Evolutionary conservation across 2,113 vertebrate species (phyloP).

Genomic region (Equus quagga): DNA sequence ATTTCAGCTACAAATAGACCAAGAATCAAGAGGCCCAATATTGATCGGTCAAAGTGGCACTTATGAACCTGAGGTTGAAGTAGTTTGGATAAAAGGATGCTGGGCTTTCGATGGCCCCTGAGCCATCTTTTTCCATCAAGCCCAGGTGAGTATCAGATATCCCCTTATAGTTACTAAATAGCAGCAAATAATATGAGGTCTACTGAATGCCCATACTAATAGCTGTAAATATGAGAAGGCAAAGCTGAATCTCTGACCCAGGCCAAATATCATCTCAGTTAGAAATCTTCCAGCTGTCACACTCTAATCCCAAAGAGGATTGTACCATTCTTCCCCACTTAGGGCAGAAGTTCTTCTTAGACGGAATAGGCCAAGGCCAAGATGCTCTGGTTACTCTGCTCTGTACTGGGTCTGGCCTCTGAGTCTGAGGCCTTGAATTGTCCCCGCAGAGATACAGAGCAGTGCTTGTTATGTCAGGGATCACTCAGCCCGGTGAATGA

Average conservation of each 20-base stretch:
- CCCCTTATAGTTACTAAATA: not conserved
- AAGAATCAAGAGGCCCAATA: constrained; percentile 76
- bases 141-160: constrained; percentile 63
- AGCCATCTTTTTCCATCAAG: constrained; percentile 51
- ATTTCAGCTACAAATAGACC: constrained; percentile 83
- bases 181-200: not conserved
- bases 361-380: not conserved
- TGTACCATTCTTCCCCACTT: not conserved
- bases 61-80: constrained; percentile 76
- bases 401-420: not conserved
- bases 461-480: constrained; percentile 76
- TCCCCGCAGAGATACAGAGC: constrained; percentile 19
- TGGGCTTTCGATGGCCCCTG: constrained; percentile 56
- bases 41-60: constrained; percentile 80
- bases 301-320: not conserved
- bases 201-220: not conserved
- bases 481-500: constrained; percentile 78
- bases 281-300: not conserved
- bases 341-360: not conserved
- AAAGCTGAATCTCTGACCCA: not conserved
- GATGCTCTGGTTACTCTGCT: not conserved
- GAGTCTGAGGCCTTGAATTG: constrained; percentile 52
- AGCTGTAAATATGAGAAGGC: not conserved
- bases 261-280: too few relatives aligned
- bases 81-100: constrained; percentile 73